Evolutionary conservation across 1,140 invertebrate species (phyloP).

Genomic region (Anoplophora glabripennis): DNA sequence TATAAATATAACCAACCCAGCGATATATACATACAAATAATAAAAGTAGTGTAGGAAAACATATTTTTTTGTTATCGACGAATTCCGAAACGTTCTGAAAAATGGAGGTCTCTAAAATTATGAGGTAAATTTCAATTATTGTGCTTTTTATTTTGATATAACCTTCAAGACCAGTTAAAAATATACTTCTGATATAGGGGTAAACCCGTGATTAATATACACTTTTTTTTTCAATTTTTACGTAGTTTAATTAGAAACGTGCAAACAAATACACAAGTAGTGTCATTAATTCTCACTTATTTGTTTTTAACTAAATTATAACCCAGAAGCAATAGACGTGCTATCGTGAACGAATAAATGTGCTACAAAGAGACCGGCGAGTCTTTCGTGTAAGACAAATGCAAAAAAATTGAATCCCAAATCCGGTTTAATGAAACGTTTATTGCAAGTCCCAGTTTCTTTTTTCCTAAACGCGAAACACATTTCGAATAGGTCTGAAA

Average conservation of each 20-base stretch:
- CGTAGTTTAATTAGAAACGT: too few species aligned
- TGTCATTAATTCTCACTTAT: background rate
- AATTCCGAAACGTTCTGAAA: too few species aligned
- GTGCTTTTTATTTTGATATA: constrained; percentile 29
- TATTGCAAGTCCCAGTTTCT: background rate
- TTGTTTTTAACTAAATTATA: background rate
- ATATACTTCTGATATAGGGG: too few species aligned
- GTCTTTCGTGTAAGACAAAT: background rate
- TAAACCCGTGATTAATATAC: too few species aligned
- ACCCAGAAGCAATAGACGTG: background rate
- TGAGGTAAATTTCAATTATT: constrained; percentile 24
- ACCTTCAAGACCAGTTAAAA: background rate
- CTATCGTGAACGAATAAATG: background rate
- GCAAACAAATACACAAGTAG: background rate
- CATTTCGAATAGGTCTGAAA: too few species aligned
- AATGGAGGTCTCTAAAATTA: constrained; percentile 1
- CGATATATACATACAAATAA: constrained; percentile 28
- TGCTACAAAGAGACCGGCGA: too few species aligned
- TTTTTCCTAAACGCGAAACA: too few species aligned
- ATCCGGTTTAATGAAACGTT: background rate
- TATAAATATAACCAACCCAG: constrained; percentile 30
- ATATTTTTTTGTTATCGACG: constrained; percentile 15
- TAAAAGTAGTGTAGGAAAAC: constrained; percentile 16
- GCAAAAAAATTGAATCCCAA: background rate
- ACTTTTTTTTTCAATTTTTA: too few species aligned